These are phyloP conservation scores for Tautogolabrus adspersus DNA, from an alignment of 2,113 vertebrate species.

Conservation along the genomic window DNA sequence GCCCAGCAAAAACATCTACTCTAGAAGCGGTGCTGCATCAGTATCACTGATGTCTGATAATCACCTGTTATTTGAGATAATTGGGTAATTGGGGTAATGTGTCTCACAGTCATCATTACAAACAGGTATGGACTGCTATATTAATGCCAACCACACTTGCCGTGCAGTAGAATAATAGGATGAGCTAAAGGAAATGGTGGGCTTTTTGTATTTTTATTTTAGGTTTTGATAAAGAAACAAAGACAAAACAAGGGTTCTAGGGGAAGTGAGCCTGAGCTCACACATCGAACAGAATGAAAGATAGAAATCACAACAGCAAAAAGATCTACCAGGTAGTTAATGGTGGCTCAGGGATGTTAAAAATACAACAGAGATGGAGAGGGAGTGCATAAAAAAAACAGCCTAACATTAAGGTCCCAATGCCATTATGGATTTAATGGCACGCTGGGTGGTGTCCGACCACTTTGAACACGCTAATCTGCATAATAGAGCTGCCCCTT, in stretches of 20 bases:
- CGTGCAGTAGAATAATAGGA: conserved; percentile 40
- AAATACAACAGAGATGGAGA: conserved; percentile 31
- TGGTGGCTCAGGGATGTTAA: conserved; percentile 39
- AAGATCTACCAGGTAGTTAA: conserved; percentile 54
- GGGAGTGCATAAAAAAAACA: conserved; percentile 39
- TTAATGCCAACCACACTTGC: conserved; percentile 43
- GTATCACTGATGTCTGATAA: conserved; percentile 61
- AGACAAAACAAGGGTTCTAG: background rate
- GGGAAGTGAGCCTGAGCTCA: background rate
- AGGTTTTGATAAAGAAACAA: conserved; percentile 12
- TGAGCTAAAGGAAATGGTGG: conserved; percentile 55
- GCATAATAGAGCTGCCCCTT: conserved; percentile 69
- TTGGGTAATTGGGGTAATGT: conserved; percentile 79
- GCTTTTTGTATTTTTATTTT: conserved; percentile 50
- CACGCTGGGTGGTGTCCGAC: conserved; percentile 59
- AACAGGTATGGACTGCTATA: conserved; percentile 52
- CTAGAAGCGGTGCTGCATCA: conserved; percentile 12
- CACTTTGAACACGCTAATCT: conserved; percentile 72
- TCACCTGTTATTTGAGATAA: conserved; percentile 77
- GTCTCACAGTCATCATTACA: conserved; percentile 57
- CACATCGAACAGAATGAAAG: background rate
- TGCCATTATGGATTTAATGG: conserved; percentile 73
- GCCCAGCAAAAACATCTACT: conserved; percentile 19
- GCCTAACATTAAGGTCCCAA: conserved; percentile 52
- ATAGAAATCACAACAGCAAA: background rate